Base-by-base conservation (phyloP, 2,888 invertebrate genomes). In the Eilema sororculum region DNA sequence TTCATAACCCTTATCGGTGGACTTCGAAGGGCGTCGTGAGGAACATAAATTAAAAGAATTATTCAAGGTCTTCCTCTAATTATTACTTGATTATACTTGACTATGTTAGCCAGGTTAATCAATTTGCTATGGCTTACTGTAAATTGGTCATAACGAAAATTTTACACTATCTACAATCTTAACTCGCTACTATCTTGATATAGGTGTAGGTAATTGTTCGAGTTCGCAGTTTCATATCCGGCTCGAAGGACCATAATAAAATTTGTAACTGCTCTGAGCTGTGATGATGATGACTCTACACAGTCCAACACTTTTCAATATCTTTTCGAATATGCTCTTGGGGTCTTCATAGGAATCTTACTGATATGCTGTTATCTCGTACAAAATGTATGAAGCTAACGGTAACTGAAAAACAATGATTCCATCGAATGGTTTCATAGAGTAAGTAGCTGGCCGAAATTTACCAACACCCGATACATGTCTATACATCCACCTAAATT, bases 1-100 rank as follows among this genome's bases (percentile, higher is more conserved):
- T 80, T 80, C 78, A 80, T 76, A 79, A 67, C 66, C 60, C 65
- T 78, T 80, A 80, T 80, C 80, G 68, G 62, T 80, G 71, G 71
- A 75, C 61, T 72, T 69, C 58, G 69, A 73, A 71, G 71, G 24
- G 58, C 28, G 62, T 78, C 62, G 25, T 63, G 52, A 76, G 76
- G 73, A 78, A 74, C 67, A 78, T 80, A 70, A 80, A 80, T 80
- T 77, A 64, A 71, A 69, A 73, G 68, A 72, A 76, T 65, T 64
- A 73, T 8, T 22, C 22, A 22, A 28, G 30, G 46, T 3, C 56
- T 52, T 58, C 22, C 33, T 28, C 12, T 52, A 25, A 60, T 60
- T 24, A 52, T 65, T 24, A 46, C 58, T 60, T 46, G 30, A 25
- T 56, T 62, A 56, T 56, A 56, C 61, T 61, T 2, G 41, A 30